Conservation (phyloP, 2,797 vertebrate species). For the Linurgus olivaceus region DNA sequence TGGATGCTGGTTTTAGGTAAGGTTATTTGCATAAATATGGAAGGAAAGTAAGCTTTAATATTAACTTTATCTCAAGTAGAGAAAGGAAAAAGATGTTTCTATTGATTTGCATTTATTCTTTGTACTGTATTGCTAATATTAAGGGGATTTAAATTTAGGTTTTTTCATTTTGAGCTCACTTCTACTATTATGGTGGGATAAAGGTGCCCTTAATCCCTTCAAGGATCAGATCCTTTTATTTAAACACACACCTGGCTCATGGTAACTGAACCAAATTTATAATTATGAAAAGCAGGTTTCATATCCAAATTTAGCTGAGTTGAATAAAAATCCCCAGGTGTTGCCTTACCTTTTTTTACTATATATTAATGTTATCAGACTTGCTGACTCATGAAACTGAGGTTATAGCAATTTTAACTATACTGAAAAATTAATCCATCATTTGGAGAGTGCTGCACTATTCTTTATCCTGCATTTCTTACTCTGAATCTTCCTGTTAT, state of each 20-base stretch:
- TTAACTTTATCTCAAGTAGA: neutral
- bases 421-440: conserved; percentile 41
- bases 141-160: neutral
- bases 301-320: conserved; percentile 19
- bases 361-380: conserved; percentile 17
- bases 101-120: neutral
- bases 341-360: neutral
- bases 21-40: conserved; percentile 43
- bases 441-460: neutral
- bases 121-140: neutral
- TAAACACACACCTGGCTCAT: neutral
- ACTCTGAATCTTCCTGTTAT: neutral
- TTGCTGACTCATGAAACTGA: conserved; percentile 52
- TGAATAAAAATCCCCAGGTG: conserved; percentile 13
- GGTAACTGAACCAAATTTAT: neutral
- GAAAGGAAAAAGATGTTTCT: neutral
- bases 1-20: neutral
- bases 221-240: neutral
- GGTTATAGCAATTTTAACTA: neutral
- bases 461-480: neutral
- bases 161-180: neutral
- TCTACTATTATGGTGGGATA: neutral
- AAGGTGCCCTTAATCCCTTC: neutral
- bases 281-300: conserved; percentile 26
- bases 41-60: conserved; percentile 9